A percentile compares a stretch with the other conserved stretches of the same genome.
Conservation (phyloP, 2,113 vertebrate genomes). For the Odocoileus virginianus region DNA sequence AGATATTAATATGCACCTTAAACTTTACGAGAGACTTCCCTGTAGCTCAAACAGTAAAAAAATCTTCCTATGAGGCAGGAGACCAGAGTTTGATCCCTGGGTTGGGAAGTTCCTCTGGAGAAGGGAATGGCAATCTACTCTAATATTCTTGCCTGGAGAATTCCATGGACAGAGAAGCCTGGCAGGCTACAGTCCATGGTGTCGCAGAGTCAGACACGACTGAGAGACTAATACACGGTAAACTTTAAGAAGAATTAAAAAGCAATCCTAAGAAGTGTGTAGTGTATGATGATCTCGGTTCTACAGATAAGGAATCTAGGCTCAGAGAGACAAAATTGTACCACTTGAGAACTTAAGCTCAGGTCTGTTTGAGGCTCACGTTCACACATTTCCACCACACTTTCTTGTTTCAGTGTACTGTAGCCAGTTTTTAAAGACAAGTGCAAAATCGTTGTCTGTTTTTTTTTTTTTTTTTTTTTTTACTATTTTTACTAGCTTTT, state of each 20-base stretch:
- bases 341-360: not conserved
- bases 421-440: slow-evolving; percentile 57
- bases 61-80: not conserved
- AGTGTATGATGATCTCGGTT: not conserved
- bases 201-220: not conserved
- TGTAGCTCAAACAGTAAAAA: not conserved
- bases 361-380: slow-evolving; percentile 39
- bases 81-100: not conserved
- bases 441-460: slow-evolving; percentile 35
- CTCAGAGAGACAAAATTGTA: not conserved
- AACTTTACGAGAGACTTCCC: not conserved
- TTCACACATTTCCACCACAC: slow-evolving; percentile 44
- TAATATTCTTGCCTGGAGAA: not conserved
- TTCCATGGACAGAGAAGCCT: not conserved
- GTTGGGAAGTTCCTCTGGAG: not conserved
- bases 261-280: not conserved
- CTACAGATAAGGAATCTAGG: not conserved
- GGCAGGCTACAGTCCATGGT: not conserved
- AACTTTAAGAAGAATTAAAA: not conserved
- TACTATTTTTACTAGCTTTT: slow-evolving; percentile 46
- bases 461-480: not conserved
- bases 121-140: not conserved
- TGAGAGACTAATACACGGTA: not conserved
- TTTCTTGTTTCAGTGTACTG: not conserved
- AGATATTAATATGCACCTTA: not conserved